Conservation (phyloP, 1,140 invertebrate genomes). For the Triops cancriformis region DNA sequence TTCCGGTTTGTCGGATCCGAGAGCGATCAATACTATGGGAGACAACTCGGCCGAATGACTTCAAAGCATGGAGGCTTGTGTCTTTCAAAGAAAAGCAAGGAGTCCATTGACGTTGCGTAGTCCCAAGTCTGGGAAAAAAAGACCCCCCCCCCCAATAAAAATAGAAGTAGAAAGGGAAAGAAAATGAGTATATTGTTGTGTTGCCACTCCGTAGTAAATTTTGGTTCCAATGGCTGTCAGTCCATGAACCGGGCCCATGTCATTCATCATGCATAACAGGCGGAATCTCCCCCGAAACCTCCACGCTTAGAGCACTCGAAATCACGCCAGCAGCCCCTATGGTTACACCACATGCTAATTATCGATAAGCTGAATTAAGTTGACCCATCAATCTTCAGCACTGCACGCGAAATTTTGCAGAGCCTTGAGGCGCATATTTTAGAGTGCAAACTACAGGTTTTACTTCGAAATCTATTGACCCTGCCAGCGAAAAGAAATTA, state of each 20-base stretch:
- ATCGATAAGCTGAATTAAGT: too few species aligned
- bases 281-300: background rate
- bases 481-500: too few species aligned
- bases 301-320: background rate
- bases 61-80: background rate
- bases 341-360: background rate
- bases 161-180: background rate
- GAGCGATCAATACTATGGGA: slow-evolving; percentile 1
- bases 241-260: background rate
- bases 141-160: too few species aligned
- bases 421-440: too few species aligned
- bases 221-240: background rate
- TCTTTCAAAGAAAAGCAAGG: background rate
- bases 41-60: background rate
- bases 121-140: background rate
- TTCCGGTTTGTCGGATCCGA: slow-evolving; percentile 5
- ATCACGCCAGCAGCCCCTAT: background rate
- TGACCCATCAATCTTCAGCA: too few species aligned
- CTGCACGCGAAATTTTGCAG: too few species aligned
- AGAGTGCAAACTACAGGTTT: too few species aligned
- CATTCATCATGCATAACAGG: background rate
- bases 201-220: background rate
- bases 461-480: too few species aligned
- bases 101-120: background rate
- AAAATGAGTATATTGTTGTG: background rate